A percentile compares a stretch with the other conserved stretches of the same genome.
phyloP scores from a whole-genome alignment of 2,797 vertebrate species.

The Callimico goeldii region DNA sequence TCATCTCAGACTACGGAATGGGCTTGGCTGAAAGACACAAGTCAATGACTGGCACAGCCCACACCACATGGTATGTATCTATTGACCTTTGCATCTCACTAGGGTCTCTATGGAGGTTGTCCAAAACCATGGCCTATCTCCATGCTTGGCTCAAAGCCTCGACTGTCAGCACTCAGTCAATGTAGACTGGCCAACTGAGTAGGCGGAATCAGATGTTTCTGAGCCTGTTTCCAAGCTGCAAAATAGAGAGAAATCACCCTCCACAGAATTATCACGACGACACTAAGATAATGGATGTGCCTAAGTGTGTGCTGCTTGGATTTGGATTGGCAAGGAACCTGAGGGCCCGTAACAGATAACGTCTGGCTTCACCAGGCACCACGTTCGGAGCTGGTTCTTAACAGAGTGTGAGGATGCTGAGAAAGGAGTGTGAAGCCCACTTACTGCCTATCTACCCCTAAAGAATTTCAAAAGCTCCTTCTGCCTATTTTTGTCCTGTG shows the following conservation, averaged over 20 bases:
- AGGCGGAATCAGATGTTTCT: background rate
- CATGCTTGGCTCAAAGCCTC: background rate
- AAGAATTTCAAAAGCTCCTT: constrained; percentile 73
- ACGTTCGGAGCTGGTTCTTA: background rate
- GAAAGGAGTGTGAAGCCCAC: constrained; percentile 53
- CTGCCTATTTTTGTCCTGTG: constrained; percentile 75
- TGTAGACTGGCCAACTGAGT: background rate
- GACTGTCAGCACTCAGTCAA: background rate
- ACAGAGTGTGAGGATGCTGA: constrained; percentile 13
- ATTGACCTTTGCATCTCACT: background rate
- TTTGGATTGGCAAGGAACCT: background rate
- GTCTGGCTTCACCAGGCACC: background rate
- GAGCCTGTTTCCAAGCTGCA: background rate
- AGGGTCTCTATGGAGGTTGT: background rate
- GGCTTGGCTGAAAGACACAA: background rate
- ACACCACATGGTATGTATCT: background rate
- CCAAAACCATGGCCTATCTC: background rate
- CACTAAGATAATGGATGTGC: background rate
- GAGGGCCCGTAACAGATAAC: background rate
- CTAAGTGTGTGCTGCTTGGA: background rate
- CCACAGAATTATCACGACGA: background rate
- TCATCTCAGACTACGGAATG: background rate
- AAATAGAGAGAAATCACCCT: background rate
- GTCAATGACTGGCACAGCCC: background rate
- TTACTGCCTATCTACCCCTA: constrained; percentile 68